These are phyloP conservation scores for Phodopus roborovskii DNA, from an alignment of 2,113 vertebrate genomes.

Conservation along the genomic window DNA sequence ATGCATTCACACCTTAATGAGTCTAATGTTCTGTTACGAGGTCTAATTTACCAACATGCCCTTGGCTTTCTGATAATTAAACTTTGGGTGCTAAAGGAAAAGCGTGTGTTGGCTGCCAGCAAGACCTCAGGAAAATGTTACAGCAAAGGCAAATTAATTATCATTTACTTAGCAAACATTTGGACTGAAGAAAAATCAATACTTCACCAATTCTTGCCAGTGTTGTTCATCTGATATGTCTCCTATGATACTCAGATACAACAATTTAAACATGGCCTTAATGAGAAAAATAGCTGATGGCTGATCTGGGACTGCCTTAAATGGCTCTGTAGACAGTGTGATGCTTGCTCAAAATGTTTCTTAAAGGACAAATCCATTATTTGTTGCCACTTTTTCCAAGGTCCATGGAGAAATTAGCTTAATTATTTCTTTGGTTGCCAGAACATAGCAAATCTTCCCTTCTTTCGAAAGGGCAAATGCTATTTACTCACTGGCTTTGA, in stretches of 20 bases:
- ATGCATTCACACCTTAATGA: background rate
- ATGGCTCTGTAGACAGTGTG: slow-evolving; percentile 57
- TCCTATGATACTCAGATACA: slow-evolving; percentile 31
- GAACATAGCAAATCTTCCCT: slow-evolving; percentile 40
- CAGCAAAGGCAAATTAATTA: slow-evolving; percentile 54
- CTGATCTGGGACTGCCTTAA: slow-evolving; percentile 29
- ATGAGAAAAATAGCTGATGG: slow-evolving; percentile 66
- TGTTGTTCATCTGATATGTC: slow-evolving; percentile 62
- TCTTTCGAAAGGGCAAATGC: slow-evolving; percentile 42
- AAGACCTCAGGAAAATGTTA: slow-evolving; percentile 69
- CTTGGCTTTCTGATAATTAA: slow-evolving; percentile 62
- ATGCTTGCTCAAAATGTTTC: slow-evolving; percentile 56
- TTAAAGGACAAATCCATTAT: slow-evolving; percentile 70
- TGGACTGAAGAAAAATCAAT: slow-evolving; percentile 71
- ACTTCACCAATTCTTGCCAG: slow-evolving; percentile 39
- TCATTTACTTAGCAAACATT: slow-evolving; percentile 67
- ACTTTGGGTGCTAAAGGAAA: slow-evolving; percentile 51
- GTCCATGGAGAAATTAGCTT: slow-evolving; percentile 57
- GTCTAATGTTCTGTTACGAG: slow-evolving; percentile 11
- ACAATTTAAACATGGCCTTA: slow-evolving; percentile 61
- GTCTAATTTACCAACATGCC: slow-evolving; percentile 32
- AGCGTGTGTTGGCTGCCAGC: background rate
- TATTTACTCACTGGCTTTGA: slow-evolving; percentile 34
- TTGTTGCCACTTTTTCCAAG: slow-evolving; percentile 57
- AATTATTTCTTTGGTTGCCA: slow-evolving; percentile 59